Percentiles rank a stretch among this genome's conserved stretches.
phyloP scores from a whole-genome alignment of 2,888 invertebrate species.

The Ectemnius lituratus region DNA sequence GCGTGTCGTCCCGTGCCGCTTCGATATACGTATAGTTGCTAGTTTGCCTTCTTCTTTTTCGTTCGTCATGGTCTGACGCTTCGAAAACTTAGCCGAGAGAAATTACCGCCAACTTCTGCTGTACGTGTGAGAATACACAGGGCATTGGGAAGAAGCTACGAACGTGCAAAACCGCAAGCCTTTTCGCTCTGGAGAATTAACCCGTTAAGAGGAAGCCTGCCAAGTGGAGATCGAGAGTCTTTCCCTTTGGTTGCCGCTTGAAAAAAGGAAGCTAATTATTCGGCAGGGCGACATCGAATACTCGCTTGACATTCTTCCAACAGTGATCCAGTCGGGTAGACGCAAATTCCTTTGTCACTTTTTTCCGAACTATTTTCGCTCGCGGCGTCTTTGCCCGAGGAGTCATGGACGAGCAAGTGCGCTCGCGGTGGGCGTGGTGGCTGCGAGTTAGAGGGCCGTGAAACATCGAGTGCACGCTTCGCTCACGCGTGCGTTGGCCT shows the following conservation, averaged over 20 bases:
- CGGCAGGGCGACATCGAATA: not conserved
- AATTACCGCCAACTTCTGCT: constrained; percentile 20
- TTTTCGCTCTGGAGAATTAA: constrained; percentile 32
- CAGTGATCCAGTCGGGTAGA: constrained; percentile 15
- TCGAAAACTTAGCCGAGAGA: constrained; percentile 23
- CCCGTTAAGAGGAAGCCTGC: constrained; percentile 13
- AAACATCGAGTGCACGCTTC: constrained; percentile 61
- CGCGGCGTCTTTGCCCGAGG: constrained; percentile 61
- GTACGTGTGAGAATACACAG: not conserved
- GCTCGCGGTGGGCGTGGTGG: constrained; percentile 74
- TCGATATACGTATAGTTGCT: not conserved
- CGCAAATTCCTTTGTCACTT: constrained; percentile 14
- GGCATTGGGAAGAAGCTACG: not conserved
- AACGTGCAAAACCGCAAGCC: constrained; percentile 29
- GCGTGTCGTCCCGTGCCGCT: no score
- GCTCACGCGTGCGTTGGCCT: constrained; percentile 44
- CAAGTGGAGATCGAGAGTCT: not conserved
- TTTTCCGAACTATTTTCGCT: constrained; percentile 49
- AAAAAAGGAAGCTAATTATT: constrained; percentile 8
- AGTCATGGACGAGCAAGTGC: constrained; percentile 72
- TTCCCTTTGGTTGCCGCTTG: no score
- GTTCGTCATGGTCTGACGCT: constrained; percentile 45
- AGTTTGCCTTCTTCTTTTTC: constrained; percentile 3
- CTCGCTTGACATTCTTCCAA: constrained; percentile 20
- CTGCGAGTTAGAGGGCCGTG: constrained; percentile 64